Base-by-base conservation (phyloP, 2,888 invertebrate species). In the Athrips mouffetella region DNA sequence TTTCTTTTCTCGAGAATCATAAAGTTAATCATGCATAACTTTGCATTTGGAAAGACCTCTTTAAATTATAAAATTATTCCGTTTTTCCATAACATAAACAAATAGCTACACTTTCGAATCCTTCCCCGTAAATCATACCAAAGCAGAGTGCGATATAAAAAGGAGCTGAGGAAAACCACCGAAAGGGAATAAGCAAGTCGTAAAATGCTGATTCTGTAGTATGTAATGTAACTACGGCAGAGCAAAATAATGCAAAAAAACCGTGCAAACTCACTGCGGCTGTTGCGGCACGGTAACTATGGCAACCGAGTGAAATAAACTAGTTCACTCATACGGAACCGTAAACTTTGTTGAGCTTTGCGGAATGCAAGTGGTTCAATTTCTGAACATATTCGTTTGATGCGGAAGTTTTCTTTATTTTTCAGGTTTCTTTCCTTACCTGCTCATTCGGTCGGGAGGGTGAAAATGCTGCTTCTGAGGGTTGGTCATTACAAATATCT, bases 401-500 rank as follows among this genome's bases (percentile, higher is more conserved):
- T n/a, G n/a, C n/a, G n/a, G n/a, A n/a, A n/a, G n/a, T n/a, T n/a
- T n/a, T n/a, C n/a, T n/a, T n/a, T n/a, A n/a, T n/a, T n/a, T n/a
- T n/a, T n/a, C 31, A 45, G 41, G n/a, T n/a, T n/a, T n/a, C n/a
- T 27, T 45, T 5, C 33, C 59, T 68, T 66, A 86, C 87, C 82
- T 80, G 70, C 75, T 74, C 85, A 82, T 80, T 66, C 75, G 82
- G 73, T 83, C 79, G 52, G 85, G 80, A 62, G 81, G 80, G 68
- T 70, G 75, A 67, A 76, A 72, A 55, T 70, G 72, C 57, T 70
- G 75, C 57, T 67, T 73, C 59, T 62, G 74, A 65, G 62, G 64
- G 69, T 79, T 71, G 76, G 66, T 77, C 86, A 87, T 87, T 82
- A 80, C 87, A 81, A 67, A 76, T 73, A 76, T 67, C 87, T 87